A percentile compares a stretch with the other conserved stretches of the same genome.
These are phyloP conservation scores for Microcebus jonahi DNA, from an alignment of 2,113 vertebrate genomes.

Conservation along the genomic window DNA sequence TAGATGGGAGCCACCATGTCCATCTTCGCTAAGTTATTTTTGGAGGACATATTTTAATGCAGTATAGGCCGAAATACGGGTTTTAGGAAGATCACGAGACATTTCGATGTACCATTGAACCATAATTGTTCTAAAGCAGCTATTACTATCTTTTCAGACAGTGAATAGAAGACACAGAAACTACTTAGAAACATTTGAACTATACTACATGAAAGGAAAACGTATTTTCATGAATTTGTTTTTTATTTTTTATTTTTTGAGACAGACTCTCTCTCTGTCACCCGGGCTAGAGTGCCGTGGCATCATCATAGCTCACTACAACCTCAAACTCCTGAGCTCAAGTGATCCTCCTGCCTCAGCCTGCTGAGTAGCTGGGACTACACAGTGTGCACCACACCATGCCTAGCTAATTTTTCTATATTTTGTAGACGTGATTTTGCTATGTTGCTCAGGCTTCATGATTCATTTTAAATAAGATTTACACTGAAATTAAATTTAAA, in stretches of 20 bases:
- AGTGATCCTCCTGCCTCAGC: too few relatives aligned
- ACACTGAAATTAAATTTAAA: background rate
- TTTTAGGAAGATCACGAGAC: background rate
- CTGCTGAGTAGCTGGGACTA: too few relatives aligned
- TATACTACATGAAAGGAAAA: background rate
- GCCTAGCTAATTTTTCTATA: too few relatives aligned
- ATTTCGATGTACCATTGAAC: background rate
- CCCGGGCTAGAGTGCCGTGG: too few relatives aligned
- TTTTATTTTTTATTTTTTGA: too few relatives aligned
- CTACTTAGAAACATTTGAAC: background rate
- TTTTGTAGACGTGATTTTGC: too few relatives aligned
- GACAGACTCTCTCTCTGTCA: too few relatives aligned
- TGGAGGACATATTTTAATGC: background rate
- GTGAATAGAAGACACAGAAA: background rate
- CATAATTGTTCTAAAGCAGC: background rate
- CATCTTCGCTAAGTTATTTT: background rate
- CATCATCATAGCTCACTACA: too few relatives aligned
- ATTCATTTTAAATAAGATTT: slow-evolving; percentile 16
- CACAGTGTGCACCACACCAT: too few relatives aligned
- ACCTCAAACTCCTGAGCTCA: too few relatives aligned
- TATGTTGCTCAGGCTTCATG: background rate
- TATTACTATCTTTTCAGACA: background rate
- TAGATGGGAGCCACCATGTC: too few relatives aligned
- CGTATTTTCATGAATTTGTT: background rate
- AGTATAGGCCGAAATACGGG: background rate